These are phyloP conservation scores for Tachycineta bicolor DNA, from an alignment of 2,113 vertebrate genomes.

Conservation along the genomic window DNA sequence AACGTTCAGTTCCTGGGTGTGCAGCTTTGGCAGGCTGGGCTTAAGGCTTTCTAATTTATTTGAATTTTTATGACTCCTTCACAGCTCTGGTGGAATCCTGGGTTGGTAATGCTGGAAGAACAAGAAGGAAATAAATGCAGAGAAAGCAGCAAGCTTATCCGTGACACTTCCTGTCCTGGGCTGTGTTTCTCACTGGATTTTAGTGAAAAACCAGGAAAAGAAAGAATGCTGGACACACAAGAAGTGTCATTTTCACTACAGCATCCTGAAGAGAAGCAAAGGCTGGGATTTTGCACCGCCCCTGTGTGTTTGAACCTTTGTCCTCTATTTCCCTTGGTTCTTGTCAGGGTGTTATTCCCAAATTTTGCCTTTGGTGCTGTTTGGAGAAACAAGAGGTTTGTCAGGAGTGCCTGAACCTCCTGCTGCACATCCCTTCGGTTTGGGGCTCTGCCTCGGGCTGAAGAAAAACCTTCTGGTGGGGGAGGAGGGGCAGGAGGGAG, in stretches of 20 bases:
- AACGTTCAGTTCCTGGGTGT: not conserved
- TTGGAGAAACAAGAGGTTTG: not conserved
- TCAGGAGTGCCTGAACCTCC: not conserved
- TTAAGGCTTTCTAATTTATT: not conserved
- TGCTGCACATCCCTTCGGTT: not conserved
- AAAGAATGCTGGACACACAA: not conserved
- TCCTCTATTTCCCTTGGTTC: not conserved
- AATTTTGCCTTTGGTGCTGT: not conserved
- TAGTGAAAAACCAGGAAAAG: not conserved
- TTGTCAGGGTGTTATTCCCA: not conserved
- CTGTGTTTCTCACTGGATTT: not conserved
- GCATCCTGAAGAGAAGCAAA: not conserved
- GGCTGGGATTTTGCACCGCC: not conserved
- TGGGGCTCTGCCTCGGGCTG: not conserved
- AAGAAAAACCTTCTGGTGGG: not conserved
- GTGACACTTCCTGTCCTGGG: not conserved
- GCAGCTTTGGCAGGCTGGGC: not conserved
- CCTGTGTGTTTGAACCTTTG: not conserved
- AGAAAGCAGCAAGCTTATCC: not conserved
- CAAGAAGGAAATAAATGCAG: not conserved
- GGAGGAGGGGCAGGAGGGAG: slow-evolving; percentile 26
- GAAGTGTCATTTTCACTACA: not conserved
- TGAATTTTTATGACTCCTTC: not conserved
- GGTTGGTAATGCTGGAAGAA: not conserved
- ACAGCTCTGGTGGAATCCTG: not conserved